Evolutionary conservation across 2,797 vertebrate species (phyloP).

Genomic region (Sciaenops ocellatus): DNA sequence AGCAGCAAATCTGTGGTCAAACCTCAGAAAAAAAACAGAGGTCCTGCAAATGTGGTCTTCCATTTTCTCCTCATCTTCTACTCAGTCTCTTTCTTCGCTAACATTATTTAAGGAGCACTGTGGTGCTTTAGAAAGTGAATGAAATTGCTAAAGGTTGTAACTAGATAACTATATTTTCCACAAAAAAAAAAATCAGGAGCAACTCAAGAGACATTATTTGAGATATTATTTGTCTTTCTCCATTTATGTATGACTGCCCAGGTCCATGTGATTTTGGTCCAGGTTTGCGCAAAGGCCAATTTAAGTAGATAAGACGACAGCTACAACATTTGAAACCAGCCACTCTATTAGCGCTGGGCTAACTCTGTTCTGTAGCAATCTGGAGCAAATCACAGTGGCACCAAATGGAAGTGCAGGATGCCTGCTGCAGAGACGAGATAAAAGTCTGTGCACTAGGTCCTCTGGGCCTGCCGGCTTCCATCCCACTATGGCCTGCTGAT

Average conservation of each 20-base stretch:
- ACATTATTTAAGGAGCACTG: not conserved
- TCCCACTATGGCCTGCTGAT: constrained; percentile 42
- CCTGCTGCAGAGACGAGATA: constrained; percentile 72
- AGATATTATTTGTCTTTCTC: constrained; percentile 25
- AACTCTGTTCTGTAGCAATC: constrained; percentile 56
- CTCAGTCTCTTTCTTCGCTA: not conserved
- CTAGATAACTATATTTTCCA: not conserved
- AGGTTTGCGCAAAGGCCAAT: constrained; percentile 46
- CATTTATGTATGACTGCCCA: constrained; percentile 18
- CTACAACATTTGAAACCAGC: constrained; percentile 45
- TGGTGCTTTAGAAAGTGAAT: constrained; percentile 1
- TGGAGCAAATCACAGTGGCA: constrained; percentile 76
- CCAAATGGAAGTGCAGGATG: constrained; percentile 57
- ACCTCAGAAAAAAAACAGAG: constrained; percentile 45
- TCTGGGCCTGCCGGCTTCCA: constrained; percentile 41
- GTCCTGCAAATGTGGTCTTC: constrained; percentile 9
- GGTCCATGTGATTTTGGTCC: constrained; percentile 18
- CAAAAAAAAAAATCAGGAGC: constrained; percentile 9
- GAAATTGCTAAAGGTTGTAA: not conserved
- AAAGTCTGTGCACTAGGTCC: constrained; percentile 52
- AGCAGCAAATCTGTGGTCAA: constrained; percentile 20
- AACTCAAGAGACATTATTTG: constrained; percentile 33
- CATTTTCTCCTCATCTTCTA: not conserved
- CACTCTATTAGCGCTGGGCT: constrained; percentile 38
- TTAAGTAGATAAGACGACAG: constrained; percentile 56